Conservation (phyloP, 2,113 vertebrate genomes). For the Pristiophorus japonicus region DNA sequence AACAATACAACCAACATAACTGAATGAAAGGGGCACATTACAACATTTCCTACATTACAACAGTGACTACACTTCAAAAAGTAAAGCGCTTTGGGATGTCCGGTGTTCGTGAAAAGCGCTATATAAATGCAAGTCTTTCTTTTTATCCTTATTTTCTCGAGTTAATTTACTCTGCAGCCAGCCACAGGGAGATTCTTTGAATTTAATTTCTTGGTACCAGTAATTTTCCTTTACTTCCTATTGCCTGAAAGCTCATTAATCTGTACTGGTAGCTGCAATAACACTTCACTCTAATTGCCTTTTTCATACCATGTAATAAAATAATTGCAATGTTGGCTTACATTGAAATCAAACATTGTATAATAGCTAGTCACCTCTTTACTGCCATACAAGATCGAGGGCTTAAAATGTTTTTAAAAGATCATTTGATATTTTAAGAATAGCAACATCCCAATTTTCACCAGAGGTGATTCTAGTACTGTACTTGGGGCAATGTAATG, state of each 20-base stretch:
- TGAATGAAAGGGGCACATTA: background rate
- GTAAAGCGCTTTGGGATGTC: too few species aligned
- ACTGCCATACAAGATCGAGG: background rate
- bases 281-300: background rate
- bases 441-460: background rate
- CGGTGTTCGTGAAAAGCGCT: too few species aligned
- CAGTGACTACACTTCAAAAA: too few species aligned
- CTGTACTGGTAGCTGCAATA: background rate
- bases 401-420: background rate
- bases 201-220: background rate
- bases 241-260: slow-evolving; percentile 14
- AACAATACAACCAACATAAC: background rate
- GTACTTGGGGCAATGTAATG: background rate
- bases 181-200: background rate
- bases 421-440: background rate
- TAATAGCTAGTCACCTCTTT: background rate
- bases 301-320: background rate
- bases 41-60: too few species aligned
- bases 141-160: background rate
- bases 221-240: background rate
- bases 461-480: background rate
- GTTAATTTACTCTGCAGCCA: slow-evolving; percentile 5
- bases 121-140: too few species aligned
- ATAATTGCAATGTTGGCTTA: slow-evolving; percentile 3
- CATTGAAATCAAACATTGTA: background rate